Percentiles rank a stretch among this genome's conserved stretches.
Conservation (phyloP, 2,113 vertebrate species). For the Asarcornis scutulata region DNA sequence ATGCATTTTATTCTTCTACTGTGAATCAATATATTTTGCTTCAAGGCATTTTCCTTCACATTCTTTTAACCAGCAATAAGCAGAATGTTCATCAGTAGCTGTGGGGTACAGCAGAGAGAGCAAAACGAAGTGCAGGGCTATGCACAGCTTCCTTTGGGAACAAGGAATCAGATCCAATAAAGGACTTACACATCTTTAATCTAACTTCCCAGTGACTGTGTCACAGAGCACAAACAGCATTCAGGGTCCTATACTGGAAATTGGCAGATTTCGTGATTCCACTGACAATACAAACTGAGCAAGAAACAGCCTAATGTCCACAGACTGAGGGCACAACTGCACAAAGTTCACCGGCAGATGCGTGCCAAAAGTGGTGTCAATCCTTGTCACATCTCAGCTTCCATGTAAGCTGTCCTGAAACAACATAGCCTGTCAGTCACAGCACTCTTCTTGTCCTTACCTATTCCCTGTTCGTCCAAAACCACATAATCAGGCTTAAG, state of each 20-base stretch:
- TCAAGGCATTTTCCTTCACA: background rate
- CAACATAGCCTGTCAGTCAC: background rate
- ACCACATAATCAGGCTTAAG: accelerated
- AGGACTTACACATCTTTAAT: background rate
- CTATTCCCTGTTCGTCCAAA: background rate
- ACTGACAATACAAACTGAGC: background rate
- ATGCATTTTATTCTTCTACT: background rate
- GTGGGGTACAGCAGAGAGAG: background rate
- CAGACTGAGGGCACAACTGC: background rate
- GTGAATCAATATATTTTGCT: background rate
- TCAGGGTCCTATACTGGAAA: background rate
- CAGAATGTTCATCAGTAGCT: background rate
- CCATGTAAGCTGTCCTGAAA: background rate
- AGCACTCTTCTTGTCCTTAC: background rate
- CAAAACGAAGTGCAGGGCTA: background rate
- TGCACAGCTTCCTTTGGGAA: background rate
- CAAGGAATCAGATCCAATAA: background rate
- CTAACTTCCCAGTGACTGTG: background rate
- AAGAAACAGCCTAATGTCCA: background rate
- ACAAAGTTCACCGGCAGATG: background rate
- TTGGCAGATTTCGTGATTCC: background rate
- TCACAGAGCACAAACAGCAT: background rate
- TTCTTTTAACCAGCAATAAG: background rate
- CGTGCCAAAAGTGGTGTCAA: accelerated
- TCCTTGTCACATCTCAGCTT: background rate